Evolutionary conservation across 2,797 vertebrate genomes (phyloP), one percentile per base, ranked within the genome.

Genomic region (Poecile montanus): DNA sequence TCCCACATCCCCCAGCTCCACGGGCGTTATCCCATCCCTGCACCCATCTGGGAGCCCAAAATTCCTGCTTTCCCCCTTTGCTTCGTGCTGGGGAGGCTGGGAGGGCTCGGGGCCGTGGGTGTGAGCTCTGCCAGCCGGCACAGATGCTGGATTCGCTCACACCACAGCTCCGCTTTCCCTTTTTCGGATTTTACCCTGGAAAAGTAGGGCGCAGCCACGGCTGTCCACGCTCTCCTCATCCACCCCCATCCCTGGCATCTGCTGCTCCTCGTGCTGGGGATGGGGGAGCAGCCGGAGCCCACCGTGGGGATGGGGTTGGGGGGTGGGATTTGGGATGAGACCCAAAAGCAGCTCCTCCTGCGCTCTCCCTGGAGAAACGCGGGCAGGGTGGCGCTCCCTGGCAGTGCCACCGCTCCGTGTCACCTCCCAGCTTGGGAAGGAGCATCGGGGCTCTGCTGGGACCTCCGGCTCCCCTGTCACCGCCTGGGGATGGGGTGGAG

Each of bases 121-220:
- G 86, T 38, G 73, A 66, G 91, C 86, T 74, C 93, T 58, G 95
- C 83, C 94, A 93, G 91, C 56, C 68, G 7, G 50, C 42, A 16
- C 94, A 93, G 92, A 82, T 47, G 76, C 92, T 16, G 89, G 56
- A 10, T 83, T 51, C 61, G 73, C 89, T 94, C 95, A 26, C 94
- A 34, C 92, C 6, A 8, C 86, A 44, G 86, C 93, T 94, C 86
- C 7, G 62, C 84, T 85, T 81, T 23, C 70, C 86, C 87, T 73
- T 50, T 68, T 80, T 73, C 91, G 29, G 36, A 71, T 84, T 96
- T 65, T 57, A 42, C 93, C 87, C 89, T 71, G 54, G 27, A 47
- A 93, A 94, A 88, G 61, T 86, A 91, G 87, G 89, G 91, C 89
- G 3, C 93, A 94, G 84, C 50, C 63, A 0, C 2, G 34, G 42